phyloP scores from a whole-genome alignment of 1,140 invertebrate species.

The Drosophila varians region DNA sequence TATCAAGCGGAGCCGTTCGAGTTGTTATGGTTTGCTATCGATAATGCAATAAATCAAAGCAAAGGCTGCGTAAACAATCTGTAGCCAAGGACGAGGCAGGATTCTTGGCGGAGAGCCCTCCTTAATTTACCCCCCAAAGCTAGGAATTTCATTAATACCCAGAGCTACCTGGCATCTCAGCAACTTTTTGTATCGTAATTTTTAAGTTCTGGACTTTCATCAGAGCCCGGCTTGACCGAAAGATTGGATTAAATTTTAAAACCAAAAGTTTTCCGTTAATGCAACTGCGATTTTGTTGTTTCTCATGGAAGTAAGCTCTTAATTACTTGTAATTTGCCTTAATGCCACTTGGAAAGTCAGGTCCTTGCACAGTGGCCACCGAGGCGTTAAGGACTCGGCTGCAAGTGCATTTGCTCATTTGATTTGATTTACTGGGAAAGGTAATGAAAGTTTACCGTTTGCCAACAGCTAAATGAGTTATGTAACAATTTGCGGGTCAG shows the following conservation, averaged over 20 bases:
- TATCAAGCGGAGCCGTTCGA: slow-evolving; percentile 48
- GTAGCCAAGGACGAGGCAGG: slow-evolving; percentile 25
- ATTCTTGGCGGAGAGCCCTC: not conserved
- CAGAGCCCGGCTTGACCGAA: not conserved
- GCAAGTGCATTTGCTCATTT: slow-evolving; percentile 54
- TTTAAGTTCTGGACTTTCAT: not conserved
- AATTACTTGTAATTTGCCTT: slow-evolving; percentile 82
- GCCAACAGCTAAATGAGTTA: slow-evolving; percentile 69
- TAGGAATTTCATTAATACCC: slow-evolving; percentile 35
- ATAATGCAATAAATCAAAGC: slow-evolving; percentile 73
- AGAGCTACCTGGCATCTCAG: slow-evolving; percentile 22
- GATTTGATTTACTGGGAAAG: slow-evolving; percentile 74
- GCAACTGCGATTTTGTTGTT: slow-evolving; percentile 13
- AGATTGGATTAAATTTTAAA: not conserved
- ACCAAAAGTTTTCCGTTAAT: not conserved
- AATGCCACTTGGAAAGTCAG: slow-evolving; percentile 72
- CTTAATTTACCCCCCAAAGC: not conserved
- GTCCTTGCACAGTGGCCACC: slow-evolving; percentile 8
- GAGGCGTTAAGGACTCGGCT: slow-evolving; percentile 9
- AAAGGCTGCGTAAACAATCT: slow-evolving; percentile 58
- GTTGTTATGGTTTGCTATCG: slow-evolving; percentile 41
- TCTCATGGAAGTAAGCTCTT: slow-evolving; percentile 66
- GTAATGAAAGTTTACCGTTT: slow-evolving; percentile 72
- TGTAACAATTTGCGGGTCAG: slow-evolving; percentile 59
- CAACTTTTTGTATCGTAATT: not conserved